Evolutionary conservation across 1,140 invertebrate genomes (phyloP).

Genomic region (Calycopis cecrops): DNA sequence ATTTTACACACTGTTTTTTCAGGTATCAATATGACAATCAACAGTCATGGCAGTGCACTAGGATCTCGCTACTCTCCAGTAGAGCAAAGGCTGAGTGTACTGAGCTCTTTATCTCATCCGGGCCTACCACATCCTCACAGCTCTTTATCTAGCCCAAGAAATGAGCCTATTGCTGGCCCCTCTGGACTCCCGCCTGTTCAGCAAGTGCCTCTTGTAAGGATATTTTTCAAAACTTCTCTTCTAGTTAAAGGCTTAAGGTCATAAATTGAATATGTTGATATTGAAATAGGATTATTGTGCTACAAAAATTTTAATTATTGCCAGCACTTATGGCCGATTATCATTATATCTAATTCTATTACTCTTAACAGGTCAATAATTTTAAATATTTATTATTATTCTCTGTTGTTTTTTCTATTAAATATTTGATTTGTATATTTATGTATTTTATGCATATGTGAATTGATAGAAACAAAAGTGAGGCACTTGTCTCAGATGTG

Average conservation of each 20-base stretch:
- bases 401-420: no score
- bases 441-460: no score
- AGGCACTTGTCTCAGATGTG: no score
- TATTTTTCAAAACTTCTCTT: slow-evolving; percentile 17
- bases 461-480: no score
- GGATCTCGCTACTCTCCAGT: slow-evolving; percentile 63
- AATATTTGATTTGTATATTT: no score
- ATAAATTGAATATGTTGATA: background rate
- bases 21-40: slow-evolving; percentile 74
- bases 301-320: no score
- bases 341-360: no score
- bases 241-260: no score
- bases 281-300: no score
- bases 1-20: slow-evolving; percentile 29
- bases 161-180: slow-evolving; percentile 83
- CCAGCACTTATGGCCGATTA: no score
- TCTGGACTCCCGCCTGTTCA: slow-evolving; percentile 88
- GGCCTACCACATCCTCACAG: slow-evolving; percentile 61
- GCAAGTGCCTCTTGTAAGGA: slow-evolving; percentile 88
- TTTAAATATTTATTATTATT: no score
- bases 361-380: no score
- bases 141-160: slow-evolving; percentile 78
- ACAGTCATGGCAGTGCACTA: slow-evolving; percentile 56
- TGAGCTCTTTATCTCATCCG: slow-evolving; percentile 55
- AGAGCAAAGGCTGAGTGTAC: slow-evolving; percentile 59